Conservation (phyloP, 2,797 vertebrate genomes). For the Epinephelus malabaricus region DNA sequence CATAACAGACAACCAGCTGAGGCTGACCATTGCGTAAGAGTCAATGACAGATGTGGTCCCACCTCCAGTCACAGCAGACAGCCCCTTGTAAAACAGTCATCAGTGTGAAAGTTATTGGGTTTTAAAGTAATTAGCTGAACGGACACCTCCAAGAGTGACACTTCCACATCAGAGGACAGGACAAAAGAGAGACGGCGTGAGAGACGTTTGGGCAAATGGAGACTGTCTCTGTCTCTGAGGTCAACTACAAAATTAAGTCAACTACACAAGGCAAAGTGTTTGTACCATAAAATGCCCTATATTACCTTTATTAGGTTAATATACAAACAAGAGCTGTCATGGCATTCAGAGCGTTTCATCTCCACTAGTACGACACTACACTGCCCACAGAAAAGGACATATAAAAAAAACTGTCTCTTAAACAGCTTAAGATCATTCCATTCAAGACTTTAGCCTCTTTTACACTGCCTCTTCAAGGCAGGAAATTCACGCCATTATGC, state of each 20-base stretch:
- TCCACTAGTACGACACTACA: background rate
- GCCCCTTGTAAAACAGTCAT: slow-evolving; percentile 41
- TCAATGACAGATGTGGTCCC: slow-evolving; percentile 30
- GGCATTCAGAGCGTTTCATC: background rate
- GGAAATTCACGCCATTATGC: no score
- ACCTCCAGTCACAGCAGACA: slow-evolving; percentile 1
- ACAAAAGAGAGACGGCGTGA: slow-evolving; percentile 23
- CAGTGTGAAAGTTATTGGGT: slow-evolving; percentile 38
- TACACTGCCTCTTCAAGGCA: no score
- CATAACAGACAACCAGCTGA: slow-evolving; percentile 17
- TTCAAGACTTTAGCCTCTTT: background rate
- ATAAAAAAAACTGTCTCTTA: background rate
- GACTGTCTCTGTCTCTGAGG: slow-evolving; percentile 24
- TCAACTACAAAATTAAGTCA: background rate
- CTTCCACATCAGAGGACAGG: slow-evolving; percentile 26
- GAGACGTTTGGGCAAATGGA: slow-evolving; percentile 9
- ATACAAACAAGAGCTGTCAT: background rate
- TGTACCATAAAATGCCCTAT: no score
- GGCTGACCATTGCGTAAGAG: background rate
- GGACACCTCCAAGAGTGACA: slow-evolving; percentile 12
- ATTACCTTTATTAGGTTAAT: background rate
- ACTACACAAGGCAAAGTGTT: background rate
- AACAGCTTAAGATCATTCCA: background rate
- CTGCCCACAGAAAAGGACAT: background rate
- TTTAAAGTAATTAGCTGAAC: slow-evolving; percentile 48